phyloP scores from a whole-genome alignment of 2,888 invertebrate species.

The Lamellibrachia columna region DNA sequence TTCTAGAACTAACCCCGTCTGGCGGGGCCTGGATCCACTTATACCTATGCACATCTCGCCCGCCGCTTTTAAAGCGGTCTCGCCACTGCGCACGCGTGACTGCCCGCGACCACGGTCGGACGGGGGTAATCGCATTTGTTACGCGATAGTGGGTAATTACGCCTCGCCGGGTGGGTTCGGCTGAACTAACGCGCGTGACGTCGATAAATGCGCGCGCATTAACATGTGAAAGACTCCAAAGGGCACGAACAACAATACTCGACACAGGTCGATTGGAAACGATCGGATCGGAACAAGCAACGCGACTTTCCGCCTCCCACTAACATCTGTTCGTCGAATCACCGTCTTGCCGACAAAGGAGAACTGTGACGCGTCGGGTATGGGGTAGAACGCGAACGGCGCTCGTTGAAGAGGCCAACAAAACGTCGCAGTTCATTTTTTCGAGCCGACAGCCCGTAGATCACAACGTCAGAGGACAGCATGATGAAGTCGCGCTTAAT shows the following conservation, averaged over 20 bases:
- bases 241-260: not conserved
- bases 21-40: not conserved
- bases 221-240: constrained; percentile 11
- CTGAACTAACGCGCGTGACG: not conserved
- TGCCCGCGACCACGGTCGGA: not conserved
- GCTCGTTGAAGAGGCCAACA: not conserved
- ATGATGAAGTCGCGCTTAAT: constrained; percentile 1
- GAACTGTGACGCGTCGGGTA: not conserved
- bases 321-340: not conserved
- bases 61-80: not conserved
- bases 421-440: not conserved
- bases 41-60: not conserved
- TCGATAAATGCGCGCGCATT: constrained; percentile 16
- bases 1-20: not conserved
- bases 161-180: not conserved
- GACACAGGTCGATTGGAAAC: not conserved
- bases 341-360: not conserved
- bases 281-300: not conserved
- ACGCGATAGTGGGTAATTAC: constrained; percentile 16
- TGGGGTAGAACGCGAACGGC: not conserved
- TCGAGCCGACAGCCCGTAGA: not conserved
- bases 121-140: not conserved
- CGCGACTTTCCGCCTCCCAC: not conserved
- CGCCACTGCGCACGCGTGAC: constrained; percentile 5
- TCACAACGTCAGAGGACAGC: not conserved